These are phyloP conservation scores for Bergia puertoricense DNA, from an alignment of 92 coral and sea anemone species.

Conservation along the genomic window DNA sequence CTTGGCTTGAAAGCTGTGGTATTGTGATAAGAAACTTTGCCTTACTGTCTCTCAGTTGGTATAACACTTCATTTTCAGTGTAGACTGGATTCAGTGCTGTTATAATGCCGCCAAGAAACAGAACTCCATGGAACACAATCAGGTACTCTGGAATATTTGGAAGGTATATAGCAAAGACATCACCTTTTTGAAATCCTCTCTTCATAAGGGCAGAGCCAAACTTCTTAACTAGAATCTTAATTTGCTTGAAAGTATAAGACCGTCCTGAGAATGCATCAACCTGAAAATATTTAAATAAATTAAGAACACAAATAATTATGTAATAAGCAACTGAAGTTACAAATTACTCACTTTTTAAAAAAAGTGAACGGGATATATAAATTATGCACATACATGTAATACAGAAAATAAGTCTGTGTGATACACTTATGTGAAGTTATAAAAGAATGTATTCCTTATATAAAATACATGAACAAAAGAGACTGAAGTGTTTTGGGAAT, in stretches of 20 bases:
- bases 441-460: too few relatives aligned
- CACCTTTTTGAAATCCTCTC: slow-evolving; percentile 59
- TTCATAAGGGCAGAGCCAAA: slow-evolving; percentile 58
- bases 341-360: too few relatives aligned
- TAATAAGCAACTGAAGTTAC: too few relatives aligned
- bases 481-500: too few relatives aligned
- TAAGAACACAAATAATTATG: background rate
- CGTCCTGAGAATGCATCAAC: slow-evolving; percentile 55
- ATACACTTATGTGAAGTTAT: too few relatives aligned
- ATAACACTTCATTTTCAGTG: slow-evolving; percentile 46
- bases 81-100: slow-evolving; percentile 52
- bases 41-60: slow-evolving; percentile 39
- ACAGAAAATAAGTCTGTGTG: too few relatives aligned
- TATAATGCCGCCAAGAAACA: slow-evolving; percentile 47
- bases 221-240: slow-evolving; percentile 38
- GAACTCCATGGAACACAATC: slow-evolving; percentile 45
- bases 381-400: too few relatives aligned
- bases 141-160: slow-evolving; percentile 54
- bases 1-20: slow-evolving; percentile 21
- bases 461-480: too few relatives aligned
- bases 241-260: slow-evolving; percentile 51
- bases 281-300: slow-evolving; percentile 9
- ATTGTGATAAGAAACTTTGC: slow-evolving; percentile 37
- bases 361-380: too few relatives aligned
- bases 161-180: slow-evolving; percentile 53